Base-by-base conservation (phyloP, 2,797 vertebrate species). In the Rallus crepitans region DNA sequence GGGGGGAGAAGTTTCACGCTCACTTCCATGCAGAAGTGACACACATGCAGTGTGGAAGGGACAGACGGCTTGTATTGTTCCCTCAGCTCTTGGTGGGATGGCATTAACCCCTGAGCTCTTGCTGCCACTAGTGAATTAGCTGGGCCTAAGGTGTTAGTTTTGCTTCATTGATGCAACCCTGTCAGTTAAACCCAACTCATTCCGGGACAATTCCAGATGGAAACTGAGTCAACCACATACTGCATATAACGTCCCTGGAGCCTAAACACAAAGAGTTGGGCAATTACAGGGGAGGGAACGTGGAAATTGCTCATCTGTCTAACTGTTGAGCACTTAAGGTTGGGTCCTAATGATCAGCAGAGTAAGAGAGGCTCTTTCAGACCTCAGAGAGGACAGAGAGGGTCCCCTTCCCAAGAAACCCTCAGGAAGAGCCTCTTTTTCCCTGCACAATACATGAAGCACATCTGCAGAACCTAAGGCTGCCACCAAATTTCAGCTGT, bases 1-100 rank as follows among this genome's bases (percentile, higher is more conserved):
- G 72, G 84, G 70, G 28, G 39, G 72, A 56, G 7, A 82, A 61
- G 89, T 96, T 93, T 91, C 78, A 90, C 94, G 79, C 89, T 96
- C 92, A 15, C 33, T 98, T 97, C 97, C 97, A 93, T 2, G 5
- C 60, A 94, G 97, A 97, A 97, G 88, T 97, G 97, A 97, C 91
- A 87, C 85, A 95, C 14, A 7, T 79, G 65, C 61, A 69, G 93
- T 55, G 61, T 68, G 79, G 90, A 92, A 9, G 42, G 65, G 63
- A 56, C 4, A 14, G 92, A 56, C 27, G 4, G 72, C 61, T 57
- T 2, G 14, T 4, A 60, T 92, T 95, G 80, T 96, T 91, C 70
- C 59, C 37, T 75, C 55, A 55, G 37, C 75, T 82, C 70, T 11
- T 57, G 23, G 19, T 47, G 42, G 70, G 65, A 45, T 25, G 19